Evolutionary conservation across 1,140 invertebrate genomes (phyloP), one percentile per base, ranked within the genome.

Genomic region (Hesperophylax magnus): DNA sequence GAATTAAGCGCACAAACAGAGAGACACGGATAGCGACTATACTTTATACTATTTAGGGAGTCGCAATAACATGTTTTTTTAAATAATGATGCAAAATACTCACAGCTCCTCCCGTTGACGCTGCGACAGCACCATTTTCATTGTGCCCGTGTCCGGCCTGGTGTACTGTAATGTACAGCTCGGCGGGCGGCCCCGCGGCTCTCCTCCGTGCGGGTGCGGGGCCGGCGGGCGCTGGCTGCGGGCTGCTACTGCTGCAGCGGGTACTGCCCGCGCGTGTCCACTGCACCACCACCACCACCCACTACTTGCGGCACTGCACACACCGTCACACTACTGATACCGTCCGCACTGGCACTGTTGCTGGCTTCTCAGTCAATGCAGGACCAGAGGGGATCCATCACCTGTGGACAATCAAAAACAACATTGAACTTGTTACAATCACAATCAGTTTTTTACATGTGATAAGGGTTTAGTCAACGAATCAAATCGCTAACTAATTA

Each of bases 51-150:
- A n/a, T n/a, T n/a, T n/a, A n/a, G n/a, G n/a, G n/a, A n/a, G n/a
- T n/a, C n/a, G n/a, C n/a, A n/a, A n/a, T n/a, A n/a, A n/a, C n/a
- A n/a, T n/a, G n/a, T n/a, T n/a, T n/a, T n/a, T n/a, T n/a, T n/a
- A 31, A 31, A 3, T 31, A 39, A 39, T 39, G 34, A 7, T 39
- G 3, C 8, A 39, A 39, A 39, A 31, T 75, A 95, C 97, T 98
- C 92, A 98, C 97, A 99, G 93, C 94, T 99, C 98, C 94, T 99
- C 97, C 93, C 96, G 95, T 94, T 99, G 98, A 92, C 97, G 95
- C 94, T 98, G 97, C 91, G 98, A 98, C 92, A 99, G 94, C 93
- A 98, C 97, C 97, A 98, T 98, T 97, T 97, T 98, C 95, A 95
- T 96, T 92, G 93, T 96, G 93, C 89, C 89, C 82, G 80, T 54